phyloP scores from a whole-genome alignment of 1,140 invertebrate genomes.

The Euwallacea fornicatus region DNA sequence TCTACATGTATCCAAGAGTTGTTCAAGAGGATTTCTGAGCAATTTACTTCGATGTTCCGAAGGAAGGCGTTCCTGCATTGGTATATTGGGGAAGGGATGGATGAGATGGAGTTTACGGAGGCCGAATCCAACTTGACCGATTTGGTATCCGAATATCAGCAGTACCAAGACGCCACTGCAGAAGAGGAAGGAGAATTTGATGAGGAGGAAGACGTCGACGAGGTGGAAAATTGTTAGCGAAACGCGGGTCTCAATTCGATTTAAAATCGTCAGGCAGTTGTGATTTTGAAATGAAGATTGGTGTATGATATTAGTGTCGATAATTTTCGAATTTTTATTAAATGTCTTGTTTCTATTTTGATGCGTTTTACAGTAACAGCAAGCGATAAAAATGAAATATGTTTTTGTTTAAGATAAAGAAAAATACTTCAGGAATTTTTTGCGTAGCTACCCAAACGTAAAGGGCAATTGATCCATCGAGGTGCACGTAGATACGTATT shows the following conservation, averaged over 20 bases:
- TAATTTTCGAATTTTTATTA: too few species aligned
- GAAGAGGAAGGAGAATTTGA: slow-evolving; percentile 80
- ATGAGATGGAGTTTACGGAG: slow-evolving; percentile 81
- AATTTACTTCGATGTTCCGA: slow-evolving; percentile 92
- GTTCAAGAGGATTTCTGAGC: slow-evolving; percentile 86
- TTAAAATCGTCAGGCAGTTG: slow-evolving; percentile 25
- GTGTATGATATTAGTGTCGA: background rate
- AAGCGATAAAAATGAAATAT: too few species aligned
- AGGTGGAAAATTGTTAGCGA: slow-evolving; percentile 52
- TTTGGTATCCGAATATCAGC: slow-evolving; percentile 86
- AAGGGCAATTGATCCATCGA: too few species aligned
- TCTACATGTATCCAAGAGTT: slow-evolving; percentile 89
- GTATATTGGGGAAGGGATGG: slow-evolving; percentile 89
- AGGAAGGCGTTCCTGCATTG: slow-evolving; percentile 94
- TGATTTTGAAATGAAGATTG: slow-evolving; percentile 8
- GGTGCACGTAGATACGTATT: too few species aligned
- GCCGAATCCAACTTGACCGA: slow-evolving; percentile 86
- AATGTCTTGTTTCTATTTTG: too few species aligned
- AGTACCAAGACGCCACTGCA: slow-evolving; percentile 84
- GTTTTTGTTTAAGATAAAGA: too few species aligned
- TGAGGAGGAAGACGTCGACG: slow-evolving; percentile 68
- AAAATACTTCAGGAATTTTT: too few species aligned
- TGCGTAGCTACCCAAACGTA: too few species aligned
- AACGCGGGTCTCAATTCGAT: slow-evolving; percentile 3
- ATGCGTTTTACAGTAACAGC: too few species aligned